A percentile compares a stretch with the other conserved stretches of the same genome.
phyloP scores from a whole-genome alignment of 2,888 invertebrate genomes.

The Buathra laborator region DNA sequence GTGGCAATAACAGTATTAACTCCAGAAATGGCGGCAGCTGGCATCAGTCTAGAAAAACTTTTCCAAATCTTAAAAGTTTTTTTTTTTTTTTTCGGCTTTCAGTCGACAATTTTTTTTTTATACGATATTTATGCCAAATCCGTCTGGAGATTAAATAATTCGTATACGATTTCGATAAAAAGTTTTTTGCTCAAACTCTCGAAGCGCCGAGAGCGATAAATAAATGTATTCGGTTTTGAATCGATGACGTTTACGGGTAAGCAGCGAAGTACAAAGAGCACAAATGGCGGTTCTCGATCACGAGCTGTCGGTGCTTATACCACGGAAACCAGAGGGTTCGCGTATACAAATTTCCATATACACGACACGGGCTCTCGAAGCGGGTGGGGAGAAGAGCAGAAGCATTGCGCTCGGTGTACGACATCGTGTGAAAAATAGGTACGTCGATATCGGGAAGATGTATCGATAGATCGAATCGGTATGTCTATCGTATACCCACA shows the following conservation, averaged over 20 bases:
- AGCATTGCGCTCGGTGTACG: neutral
- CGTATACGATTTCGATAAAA: neutral
- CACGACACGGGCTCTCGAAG: slow-evolving; percentile 4
- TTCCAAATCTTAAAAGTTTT: neutral
- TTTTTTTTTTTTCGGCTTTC: neutral
- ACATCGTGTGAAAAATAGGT: slow-evolving; percentile 31
- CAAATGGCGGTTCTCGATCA: slow-evolving; percentile 70
- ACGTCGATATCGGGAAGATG: slow-evolving; percentile 31
- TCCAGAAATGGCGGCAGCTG: neutral
- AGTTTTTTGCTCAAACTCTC: neutral
- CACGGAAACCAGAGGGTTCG: neutral
- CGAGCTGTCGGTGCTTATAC: slow-evolving; percentile 59
- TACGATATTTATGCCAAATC: neutral
- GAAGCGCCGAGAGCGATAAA: neutral
- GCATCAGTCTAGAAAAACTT: slow-evolving; percentile 12
- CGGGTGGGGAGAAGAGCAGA: neutral
- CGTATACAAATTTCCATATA: slow-evolving; percentile 53
- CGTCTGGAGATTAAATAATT: neutral
- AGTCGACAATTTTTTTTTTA: neutral
- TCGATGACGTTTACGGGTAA: slow-evolving; percentile 69
- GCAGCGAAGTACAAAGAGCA: slow-evolving; percentile 62
- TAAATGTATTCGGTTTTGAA: slow-evolving; percentile 70
- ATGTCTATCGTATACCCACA: neutral
- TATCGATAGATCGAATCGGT: slow-evolving; percentile 37
- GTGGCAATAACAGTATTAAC: neutral